phyloP scores from a whole-genome alignment of 2,888 invertebrate species.

The Sacculina carcini region DNA sequence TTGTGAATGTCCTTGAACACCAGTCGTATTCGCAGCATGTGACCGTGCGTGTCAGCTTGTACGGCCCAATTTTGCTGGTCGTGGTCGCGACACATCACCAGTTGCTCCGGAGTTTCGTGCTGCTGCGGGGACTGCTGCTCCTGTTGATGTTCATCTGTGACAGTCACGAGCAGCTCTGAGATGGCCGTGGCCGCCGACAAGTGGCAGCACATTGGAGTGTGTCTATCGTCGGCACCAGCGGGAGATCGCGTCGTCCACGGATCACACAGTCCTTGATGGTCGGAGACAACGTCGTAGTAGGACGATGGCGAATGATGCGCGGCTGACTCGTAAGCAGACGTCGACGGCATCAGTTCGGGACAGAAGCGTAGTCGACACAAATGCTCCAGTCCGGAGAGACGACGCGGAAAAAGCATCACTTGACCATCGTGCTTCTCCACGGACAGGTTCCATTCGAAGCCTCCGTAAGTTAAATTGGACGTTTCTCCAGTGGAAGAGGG shows the following conservation, averaged over 20 bases:
- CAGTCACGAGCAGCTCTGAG: slow-evolving; percentile 29
- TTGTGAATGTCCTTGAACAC: slow-evolving; percentile 47
- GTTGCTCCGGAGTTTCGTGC: slow-evolving; percentile 4
- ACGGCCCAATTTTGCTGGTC: slow-evolving; percentile 56
- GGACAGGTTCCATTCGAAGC: slow-evolving; percentile 53
- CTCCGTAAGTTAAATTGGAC: slow-evolving; percentile 46
- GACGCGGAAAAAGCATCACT: slow-evolving; percentile 28
- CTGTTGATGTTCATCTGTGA: too few species aligned
- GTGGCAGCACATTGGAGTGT: slow-evolving; percentile 44
- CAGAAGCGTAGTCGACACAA: slow-evolving; percentile 43
- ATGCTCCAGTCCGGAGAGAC: slow-evolving; percentile 55
- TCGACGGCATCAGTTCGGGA: slow-evolving; percentile 32
- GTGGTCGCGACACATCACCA: slow-evolving; percentile 40
- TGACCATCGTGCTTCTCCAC: slow-evolving; percentile 25
- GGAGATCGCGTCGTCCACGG: slow-evolving; percentile 42
- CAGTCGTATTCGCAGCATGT: slow-evolving; percentile 42
- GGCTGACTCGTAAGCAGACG: too few species aligned
- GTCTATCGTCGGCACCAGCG: slow-evolving; percentile 28
- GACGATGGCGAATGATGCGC: slow-evolving; percentile 44
- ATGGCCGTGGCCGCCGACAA: slow-evolving; percentile 41
- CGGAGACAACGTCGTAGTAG: slow-evolving; percentile 38
- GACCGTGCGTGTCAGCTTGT: slow-evolving; percentile 47
- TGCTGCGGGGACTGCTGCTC: slow-evolving; percentile 13
- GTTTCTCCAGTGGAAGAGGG: slow-evolving; percentile 23
- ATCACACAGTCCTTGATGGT: slow-evolving; percentile 38